phyloP scores from a whole-genome alignment of 2,797 vertebrate species.

The Philypnodon macrostomus region DNA sequence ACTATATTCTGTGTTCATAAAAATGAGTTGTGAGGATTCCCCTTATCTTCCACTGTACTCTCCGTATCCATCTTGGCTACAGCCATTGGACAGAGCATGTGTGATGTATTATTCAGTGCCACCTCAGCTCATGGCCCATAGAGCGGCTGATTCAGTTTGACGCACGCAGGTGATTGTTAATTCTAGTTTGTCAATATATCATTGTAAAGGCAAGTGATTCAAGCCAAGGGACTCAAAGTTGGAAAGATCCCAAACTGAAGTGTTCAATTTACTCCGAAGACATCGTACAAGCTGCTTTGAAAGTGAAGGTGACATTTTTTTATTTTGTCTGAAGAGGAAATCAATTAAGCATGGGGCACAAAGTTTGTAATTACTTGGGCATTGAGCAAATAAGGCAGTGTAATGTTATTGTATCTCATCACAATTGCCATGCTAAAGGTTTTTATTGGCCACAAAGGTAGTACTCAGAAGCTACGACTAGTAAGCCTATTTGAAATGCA shows the following conservation, averaged over 20 bases:
- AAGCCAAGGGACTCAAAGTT: constrained; percentile 7
- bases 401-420: neutral
- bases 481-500: too few species aligned
- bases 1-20: constrained; percentile 21
- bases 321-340: constrained; percentile 27
- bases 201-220: constrained; percentile 23
- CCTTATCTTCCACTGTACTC: constrained; percentile 21
- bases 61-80: neutral
- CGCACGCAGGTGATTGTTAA: constrained; percentile 20
- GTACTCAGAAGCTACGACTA: too few species aligned
- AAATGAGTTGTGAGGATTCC: constrained; percentile 21
- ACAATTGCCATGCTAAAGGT: neutral
- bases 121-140: constrained; percentile 19
- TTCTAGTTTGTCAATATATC: constrained; percentile 27
- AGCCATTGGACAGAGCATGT: constrained; percentile 9
- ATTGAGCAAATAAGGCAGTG: neutral
- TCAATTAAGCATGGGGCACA: constrained; percentile 21
- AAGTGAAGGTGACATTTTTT: constrained; percentile 18
- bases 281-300: constrained; percentile 20
- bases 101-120: constrained; percentile 45
- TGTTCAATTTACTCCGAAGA: constrained; percentile 25
- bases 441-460: too few species aligned
- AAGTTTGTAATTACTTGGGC: constrained; percentile 13
- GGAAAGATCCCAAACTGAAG: constrained; percentile 18
- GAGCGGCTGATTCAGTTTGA: constrained; percentile 34